A percentile compares a stretch with the other conserved stretches of the same genome.
Evolutionary conservation across 2,888 invertebrate genomes (phyloP).

Genomic region (Orchesella flavescens): DNA sequence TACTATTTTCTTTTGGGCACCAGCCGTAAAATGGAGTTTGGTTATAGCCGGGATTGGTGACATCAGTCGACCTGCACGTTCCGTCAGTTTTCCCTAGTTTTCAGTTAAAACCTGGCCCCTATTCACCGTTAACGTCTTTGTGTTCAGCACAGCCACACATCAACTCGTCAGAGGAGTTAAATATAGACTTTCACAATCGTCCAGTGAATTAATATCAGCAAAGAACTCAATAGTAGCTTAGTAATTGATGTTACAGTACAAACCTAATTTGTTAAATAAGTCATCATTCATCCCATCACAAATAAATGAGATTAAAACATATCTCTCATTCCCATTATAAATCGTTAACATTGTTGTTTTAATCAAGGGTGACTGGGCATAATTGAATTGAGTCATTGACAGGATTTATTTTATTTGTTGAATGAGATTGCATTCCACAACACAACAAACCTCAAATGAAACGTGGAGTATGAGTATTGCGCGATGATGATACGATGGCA

Average conservation of each 20-base stretch:
- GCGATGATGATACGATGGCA: not conserved
- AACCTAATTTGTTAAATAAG: not conserved
- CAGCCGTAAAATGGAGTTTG: slow-evolving; percentile 73
- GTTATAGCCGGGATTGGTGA: slow-evolving; percentile 78
- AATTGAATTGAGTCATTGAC: too few species aligned
- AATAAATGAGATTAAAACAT: too few species aligned
- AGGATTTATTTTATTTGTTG: not conserved
- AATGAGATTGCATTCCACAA: not conserved
- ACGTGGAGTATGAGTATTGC: too few species aligned
- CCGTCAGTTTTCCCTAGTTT: slow-evolving; percentile 78
- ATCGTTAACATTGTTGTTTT: too few species aligned
- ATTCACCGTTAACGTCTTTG: slow-evolving; percentile 78
- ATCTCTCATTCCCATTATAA: too few species aligned
- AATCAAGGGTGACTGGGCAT: not conserved
- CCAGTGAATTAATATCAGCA: too few species aligned
- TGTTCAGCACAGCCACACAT: slow-evolving; percentile 76
- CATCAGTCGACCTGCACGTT: slow-evolving; percentile 77
- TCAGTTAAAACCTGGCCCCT: slow-evolving; percentile 78
- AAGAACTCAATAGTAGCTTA: not conserved
- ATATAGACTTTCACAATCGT: slow-evolving; percentile 25
- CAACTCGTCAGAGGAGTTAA: slow-evolving; percentile 75
- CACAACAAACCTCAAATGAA: too few species aligned
- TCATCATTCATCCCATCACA: too few species aligned
- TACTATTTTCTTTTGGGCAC: slow-evolving; percentile 59
- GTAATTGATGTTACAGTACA: too few species aligned